Conservation (phyloP, 2,888 invertebrate species). For the Cheilosia grossa region DNA sequence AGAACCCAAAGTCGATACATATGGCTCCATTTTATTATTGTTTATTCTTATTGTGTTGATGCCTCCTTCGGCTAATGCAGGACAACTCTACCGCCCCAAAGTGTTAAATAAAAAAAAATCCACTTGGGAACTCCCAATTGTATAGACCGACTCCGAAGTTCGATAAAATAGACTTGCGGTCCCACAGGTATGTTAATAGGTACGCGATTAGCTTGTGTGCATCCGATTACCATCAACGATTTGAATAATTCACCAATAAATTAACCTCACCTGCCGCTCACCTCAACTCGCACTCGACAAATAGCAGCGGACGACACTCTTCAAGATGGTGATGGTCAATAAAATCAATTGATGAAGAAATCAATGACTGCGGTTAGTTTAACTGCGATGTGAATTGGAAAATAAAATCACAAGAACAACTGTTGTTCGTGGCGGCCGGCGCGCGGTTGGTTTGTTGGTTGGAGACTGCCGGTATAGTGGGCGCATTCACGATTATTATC, state of each 20-base stretch:
- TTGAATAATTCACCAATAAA: conserved; percentile 71
- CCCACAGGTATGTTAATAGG: conserved; percentile 62
- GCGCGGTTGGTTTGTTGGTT: not conserved
- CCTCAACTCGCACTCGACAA: not conserved
- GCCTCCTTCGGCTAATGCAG: conserved; percentile 18
- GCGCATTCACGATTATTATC: conserved; percentile 51
- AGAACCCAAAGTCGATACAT: conserved; percentile 12
- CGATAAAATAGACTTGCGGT: conserved; percentile 15
- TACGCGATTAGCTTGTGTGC: conserved; percentile 68
- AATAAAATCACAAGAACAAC: conserved; percentile 36
- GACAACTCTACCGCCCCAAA: not conserved
- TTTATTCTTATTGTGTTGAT: conserved; percentile 38
- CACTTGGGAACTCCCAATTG: conserved; percentile 8
- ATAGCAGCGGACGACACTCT: conserved; percentile 22
- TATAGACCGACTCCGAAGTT: conserved; percentile 3
- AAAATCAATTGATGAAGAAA: conserved; percentile 72
- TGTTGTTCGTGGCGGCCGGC: not conserved
- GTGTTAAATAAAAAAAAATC: not conserved
- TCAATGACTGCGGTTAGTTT: conserved; percentile 61
- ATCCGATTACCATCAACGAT: conserved; percentile 65
- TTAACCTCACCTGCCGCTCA: conserved; percentile 43
- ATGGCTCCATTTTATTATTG: conserved; percentile 25
- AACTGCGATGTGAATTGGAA: conserved; percentile 32
- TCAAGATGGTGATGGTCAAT: conserved; percentile 51
- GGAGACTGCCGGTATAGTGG: conserved; percentile 14